Base-by-base conservation (phyloP, 1,140 invertebrate genomes). In the Plodia interpunctella region DNA sequence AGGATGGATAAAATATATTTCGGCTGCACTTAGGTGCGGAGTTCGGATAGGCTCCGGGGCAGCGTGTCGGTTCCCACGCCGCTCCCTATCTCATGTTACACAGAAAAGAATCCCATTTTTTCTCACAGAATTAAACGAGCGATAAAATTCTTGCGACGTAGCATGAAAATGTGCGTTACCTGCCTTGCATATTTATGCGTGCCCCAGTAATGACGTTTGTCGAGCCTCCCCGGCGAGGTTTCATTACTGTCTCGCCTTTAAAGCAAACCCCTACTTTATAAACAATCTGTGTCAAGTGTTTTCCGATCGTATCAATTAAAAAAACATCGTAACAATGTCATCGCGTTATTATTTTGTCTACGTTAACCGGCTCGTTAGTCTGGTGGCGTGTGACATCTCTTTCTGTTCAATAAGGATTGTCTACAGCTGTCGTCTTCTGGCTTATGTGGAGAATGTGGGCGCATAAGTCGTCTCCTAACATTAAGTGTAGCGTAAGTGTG, bases 61-160 rank as follows among this genome's bases (percentile, higher is more conserved):
- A 77, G 74, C 67, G 69, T 77, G 75, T 57, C 60, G 70, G 73
- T 85, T 87, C 87, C 82, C 83, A 89, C 84, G 84, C 71, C 69
- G 70, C 74, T 74, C 74, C 74, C 68, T 75, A 68, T 83, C 80
- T 86, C 78, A 50, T 72, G 76, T 87, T 83, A 85, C 82, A 74
- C 73, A 63, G 64, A 73, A 74, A 74, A 79, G 80, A 84, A 82
- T 75, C 77, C 76, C 78, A 87, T 82, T 82, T 85, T 83, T 88
- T 85, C 78, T 80, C 75, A 80, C 75, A 80, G 81, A 89, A 89
- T 89, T 89, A 89, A 87, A 86, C 82, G 80, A 82, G 74, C 78
- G 87, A 89, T 89, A 89, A 89, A 87, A 89, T 88, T 88, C 87
- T 86, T 82, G 80, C 79, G 83, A 87, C 83, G 84, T 89, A 83